phyloP scores from a whole-genome alignment of 2,113 vertebrate genomes.

The Pelobates fuscus region DNA sequence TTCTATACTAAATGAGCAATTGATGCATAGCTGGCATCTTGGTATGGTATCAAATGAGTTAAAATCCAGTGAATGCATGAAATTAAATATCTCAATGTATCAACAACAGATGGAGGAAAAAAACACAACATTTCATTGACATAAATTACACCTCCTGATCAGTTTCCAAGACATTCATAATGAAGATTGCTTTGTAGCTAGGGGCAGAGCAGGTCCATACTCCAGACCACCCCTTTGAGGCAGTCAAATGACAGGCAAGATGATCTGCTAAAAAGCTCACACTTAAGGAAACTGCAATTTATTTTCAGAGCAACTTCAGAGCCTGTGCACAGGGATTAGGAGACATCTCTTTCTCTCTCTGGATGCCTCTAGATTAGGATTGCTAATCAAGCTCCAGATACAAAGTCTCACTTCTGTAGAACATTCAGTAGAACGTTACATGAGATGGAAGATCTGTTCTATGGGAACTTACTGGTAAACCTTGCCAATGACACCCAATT shows the following conservation, averaged over 20 bases:
- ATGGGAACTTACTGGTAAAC: constrained; percentile 43
- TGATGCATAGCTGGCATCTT: too few species aligned
- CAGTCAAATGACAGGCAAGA: constrained; percentile 4
- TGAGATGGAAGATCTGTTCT: constrained; percentile 56
- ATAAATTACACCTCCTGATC: background rate
- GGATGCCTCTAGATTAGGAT: background rate
- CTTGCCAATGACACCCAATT: constrained; percentile 13
- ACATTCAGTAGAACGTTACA: background rate
- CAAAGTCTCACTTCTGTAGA: background rate
- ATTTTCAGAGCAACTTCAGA: background rate
- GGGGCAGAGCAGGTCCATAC: constrained; percentile 19
- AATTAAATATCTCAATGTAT: too few species aligned
- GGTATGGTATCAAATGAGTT: too few species aligned
- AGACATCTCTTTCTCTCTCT: background rate
- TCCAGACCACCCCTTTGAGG: constrained; percentile 14
- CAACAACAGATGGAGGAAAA: too few species aligned
- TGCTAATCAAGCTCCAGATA: background rate
- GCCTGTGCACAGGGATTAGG: too few species aligned
- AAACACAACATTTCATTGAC: background rate
- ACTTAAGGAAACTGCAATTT: background rate
- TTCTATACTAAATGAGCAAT: too few species aligned
- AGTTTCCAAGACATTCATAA: background rate
- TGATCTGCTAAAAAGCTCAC: background rate
- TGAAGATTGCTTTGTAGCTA: background rate
- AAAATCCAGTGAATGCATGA: too few species aligned